Conservation (phyloP, 2,797 vertebrate species). For the Brachymystax lenok region DNA sequence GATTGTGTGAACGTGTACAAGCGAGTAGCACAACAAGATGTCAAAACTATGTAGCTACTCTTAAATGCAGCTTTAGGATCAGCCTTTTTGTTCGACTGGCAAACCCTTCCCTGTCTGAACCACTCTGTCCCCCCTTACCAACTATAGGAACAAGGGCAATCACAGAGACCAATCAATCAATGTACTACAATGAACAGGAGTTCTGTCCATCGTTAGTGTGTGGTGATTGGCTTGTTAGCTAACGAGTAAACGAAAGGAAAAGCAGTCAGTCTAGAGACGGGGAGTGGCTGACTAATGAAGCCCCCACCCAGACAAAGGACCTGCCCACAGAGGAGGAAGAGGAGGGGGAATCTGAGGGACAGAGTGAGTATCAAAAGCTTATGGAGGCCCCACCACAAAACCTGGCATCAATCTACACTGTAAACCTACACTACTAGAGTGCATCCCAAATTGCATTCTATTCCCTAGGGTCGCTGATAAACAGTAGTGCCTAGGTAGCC, state of each 20-base stretch:
- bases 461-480: no score
- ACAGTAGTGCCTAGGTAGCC: no score
- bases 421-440: not conserved
- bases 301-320: not conserved
- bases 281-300: constrained; percentile 76
- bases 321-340: constrained; percentile 45
- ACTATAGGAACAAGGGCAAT: not conserved
- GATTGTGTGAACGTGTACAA: no score
- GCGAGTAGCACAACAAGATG: no score
- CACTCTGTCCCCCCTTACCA: no score
- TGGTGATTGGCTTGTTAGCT: not conserved
- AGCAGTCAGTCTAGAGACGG: constrained; percentile 72
- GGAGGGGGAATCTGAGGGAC: constrained; percentile 49
- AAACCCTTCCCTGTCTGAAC: no score
- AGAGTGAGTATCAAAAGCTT: constrained; percentile 53
- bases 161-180: no score
- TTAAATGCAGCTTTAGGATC: no score
- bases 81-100: no score
- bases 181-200: no score
- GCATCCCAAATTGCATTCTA: no score
- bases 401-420: not conserved
- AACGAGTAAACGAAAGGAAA: not conserved
- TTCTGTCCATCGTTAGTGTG: not conserved
- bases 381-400: not conserved
- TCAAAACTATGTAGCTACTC: no score